Conservation (phyloP, 2,797 vertebrate genomes). For the Lycodopsis pacificus region DNA sequence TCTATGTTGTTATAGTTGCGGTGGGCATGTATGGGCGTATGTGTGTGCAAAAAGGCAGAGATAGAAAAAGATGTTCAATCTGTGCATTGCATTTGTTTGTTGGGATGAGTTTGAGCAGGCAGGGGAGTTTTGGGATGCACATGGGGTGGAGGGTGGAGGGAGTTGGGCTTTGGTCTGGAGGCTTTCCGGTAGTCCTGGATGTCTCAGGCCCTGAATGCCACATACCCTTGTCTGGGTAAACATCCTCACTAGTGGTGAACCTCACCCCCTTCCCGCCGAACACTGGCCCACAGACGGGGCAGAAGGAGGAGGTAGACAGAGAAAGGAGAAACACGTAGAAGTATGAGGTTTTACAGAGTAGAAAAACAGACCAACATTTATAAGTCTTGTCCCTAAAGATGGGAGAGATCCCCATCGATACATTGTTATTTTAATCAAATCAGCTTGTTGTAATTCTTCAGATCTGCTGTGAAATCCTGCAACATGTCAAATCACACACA, state of each 20-base stretch:
- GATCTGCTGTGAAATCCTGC: constrained; percentile 27
- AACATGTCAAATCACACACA: constrained; percentile 2
- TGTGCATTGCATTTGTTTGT: constrained; percentile 68
- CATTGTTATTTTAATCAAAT: not conserved
- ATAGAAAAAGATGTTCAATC: constrained; percentile 38
- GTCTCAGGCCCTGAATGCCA: constrained; percentile 78
- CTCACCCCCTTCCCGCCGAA: constrained; percentile 99
- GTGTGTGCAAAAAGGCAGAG: constrained; percentile 43
- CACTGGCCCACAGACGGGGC: constrained; percentile 88
- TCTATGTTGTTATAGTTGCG: constrained; percentile 37
- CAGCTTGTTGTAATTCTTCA: not conserved
- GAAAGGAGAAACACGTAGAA: constrained; percentile 74
- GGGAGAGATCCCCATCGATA: not conserved
- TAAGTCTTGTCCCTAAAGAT: constrained; percentile 8
- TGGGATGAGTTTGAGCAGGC: constrained; percentile 77
- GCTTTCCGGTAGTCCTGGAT: constrained; percentile 64
- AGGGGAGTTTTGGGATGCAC: constrained; percentile 72
- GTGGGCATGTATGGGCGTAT: constrained; percentile 26
- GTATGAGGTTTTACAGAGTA: constrained; percentile 64
- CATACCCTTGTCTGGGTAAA: constrained; percentile 99
- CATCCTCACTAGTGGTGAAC: constrained; percentile 99
- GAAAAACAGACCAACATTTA: constrained; percentile 59
- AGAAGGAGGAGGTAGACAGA: constrained; percentile 69
- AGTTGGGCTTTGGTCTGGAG: constrained; percentile 68
- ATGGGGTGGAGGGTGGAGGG: constrained; percentile 68